phyloP scores from a whole-genome alignment of 1,140 invertebrate species.

The Glossosoma conforme region DNA sequence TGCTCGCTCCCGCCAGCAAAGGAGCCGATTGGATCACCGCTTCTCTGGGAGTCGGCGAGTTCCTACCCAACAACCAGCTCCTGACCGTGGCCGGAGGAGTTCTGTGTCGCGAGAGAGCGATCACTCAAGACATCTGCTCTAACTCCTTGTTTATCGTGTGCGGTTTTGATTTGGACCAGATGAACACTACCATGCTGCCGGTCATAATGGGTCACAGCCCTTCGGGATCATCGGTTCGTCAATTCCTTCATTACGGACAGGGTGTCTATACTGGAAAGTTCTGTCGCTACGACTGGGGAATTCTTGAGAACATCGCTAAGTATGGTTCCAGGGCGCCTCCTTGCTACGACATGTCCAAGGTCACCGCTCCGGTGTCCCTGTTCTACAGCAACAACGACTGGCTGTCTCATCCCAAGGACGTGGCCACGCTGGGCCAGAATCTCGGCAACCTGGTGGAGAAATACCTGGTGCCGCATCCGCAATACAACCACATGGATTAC shows the following conservation, averaged over 20 bases:
- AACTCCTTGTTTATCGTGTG: constrained; percentile 55
- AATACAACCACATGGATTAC: constrained; percentile 57
- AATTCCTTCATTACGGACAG: constrained; percentile 68
- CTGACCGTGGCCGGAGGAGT: constrained; percentile 40
- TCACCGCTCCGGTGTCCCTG: constrained; percentile 57
- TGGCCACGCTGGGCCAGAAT: constrained; percentile 37
- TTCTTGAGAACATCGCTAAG: constrained; percentile 37
- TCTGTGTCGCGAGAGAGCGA: constrained; percentile 46
- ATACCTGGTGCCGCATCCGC: constrained; percentile 39
- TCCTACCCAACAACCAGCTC: constrained; percentile 51
- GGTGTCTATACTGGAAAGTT: constrained; percentile 46
- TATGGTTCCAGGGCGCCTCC: constrained; percentile 54
- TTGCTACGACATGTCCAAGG: constrained; percentile 53
- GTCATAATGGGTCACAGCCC: constrained; percentile 72
- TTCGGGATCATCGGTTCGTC: constrained; percentile 70
- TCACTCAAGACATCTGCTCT: constrained; percentile 48
- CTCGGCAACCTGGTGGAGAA: constrained; percentile 45
- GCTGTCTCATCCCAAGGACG: constrained; percentile 50
- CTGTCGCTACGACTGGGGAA: constrained; percentile 46
- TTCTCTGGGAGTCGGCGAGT: constrained; percentile 48
- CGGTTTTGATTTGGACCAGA: constrained; percentile 51
- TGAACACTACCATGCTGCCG: constrained; percentile 58
- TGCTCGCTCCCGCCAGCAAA: not conserved
- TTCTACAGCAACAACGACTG: constrained; percentile 62
- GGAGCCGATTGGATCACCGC: not conserved